Evolutionary conservation across 2,888 invertebrate species (phyloP).

Genomic region (Athalia circularis): DNA sequence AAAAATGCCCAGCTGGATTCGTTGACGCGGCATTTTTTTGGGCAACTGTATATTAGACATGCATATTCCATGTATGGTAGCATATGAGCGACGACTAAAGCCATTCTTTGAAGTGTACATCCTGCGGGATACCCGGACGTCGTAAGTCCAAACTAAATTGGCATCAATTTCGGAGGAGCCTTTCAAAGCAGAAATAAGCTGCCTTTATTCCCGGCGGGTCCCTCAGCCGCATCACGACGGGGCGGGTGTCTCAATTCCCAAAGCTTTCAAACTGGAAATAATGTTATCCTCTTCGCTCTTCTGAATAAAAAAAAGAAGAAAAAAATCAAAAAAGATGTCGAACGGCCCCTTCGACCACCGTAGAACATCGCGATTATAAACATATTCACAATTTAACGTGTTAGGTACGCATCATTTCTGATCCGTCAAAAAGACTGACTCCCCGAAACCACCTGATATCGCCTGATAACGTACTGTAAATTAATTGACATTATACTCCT

Average conservation of each 20-base stretch:
- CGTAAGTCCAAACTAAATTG: slow-evolving; percentile 38
- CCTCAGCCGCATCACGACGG: slow-evolving; percentile 32
- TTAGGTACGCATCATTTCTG: too few species aligned
- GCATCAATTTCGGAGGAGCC: slow-evolving; percentile 41
- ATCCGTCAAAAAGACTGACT: neutral
- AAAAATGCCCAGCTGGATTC: too few species aligned
- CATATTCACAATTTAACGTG: too few species aligned
- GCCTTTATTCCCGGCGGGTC: slow-evolving; percentile 28
- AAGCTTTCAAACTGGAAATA: slow-evolving; percentile 45
- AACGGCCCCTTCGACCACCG: slow-evolving; percentile 11
- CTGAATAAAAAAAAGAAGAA: neutral
- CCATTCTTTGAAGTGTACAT: slow-evolving; percentile 20
- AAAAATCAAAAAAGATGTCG: neutral
- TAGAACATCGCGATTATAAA: too few species aligned
- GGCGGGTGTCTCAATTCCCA: slow-evolving; percentile 43
- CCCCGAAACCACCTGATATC: too few species aligned
- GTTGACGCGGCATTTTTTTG: too few species aligned
- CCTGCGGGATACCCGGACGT: neutral
- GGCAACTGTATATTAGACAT: too few species aligned
- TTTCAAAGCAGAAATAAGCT: slow-evolving; percentile 46
- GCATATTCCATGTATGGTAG: slow-evolving; percentile 4
- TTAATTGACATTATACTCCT: too few species aligned
- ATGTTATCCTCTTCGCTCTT: slow-evolving; percentile 32
- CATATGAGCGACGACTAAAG: neutral
- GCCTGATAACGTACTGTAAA: too few species aligned